Conservation (phyloP, 2,888 invertebrate species). For the Hermaeophaga mercurialis region DNA sequence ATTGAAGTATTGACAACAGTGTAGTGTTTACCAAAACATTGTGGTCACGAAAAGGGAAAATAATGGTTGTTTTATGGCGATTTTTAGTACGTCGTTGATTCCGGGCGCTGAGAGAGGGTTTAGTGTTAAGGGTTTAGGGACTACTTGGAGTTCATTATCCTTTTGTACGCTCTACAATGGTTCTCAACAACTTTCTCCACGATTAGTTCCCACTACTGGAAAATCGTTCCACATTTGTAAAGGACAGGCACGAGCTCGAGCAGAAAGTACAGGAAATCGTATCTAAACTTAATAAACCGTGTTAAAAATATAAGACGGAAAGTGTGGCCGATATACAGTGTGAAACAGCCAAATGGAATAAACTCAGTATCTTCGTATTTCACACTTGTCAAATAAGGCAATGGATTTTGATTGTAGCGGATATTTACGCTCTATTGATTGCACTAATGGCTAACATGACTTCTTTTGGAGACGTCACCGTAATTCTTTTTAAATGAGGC, state of each 20-base stretch:
- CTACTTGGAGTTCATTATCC: slow-evolving; percentile 43
- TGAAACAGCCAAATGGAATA: too few relatives aligned
- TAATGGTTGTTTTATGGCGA: slow-evolving; percentile 50
- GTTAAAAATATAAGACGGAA: too few relatives aligned
- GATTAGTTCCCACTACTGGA: slow-evolving; percentile 28
- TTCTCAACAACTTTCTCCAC: slow-evolving; percentile 28
- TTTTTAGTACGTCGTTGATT: slow-evolving; percentile 48
- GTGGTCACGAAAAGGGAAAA: slow-evolving; percentile 43
- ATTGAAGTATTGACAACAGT: background rate
- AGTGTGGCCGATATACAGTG: too few relatives aligned
- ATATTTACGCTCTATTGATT: too few relatives aligned
- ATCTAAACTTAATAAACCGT: too few relatives aligned
- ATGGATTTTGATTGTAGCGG: too few relatives aligned
- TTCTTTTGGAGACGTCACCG: too few relatives aligned
- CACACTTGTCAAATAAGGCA: too few relatives aligned
- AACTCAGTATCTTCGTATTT: too few relatives aligned
- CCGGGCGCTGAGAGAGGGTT: slow-evolving; percentile 42
- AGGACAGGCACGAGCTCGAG: background rate
- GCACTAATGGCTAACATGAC: too few relatives aligned
- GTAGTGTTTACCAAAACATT: slow-evolving; percentile 39
- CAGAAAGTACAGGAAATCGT: background rate
- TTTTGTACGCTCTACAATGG: slow-evolving; percentile 35
- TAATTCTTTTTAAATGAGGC: too few relatives aligned
- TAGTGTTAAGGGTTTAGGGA: slow-evolving; percentile 37
- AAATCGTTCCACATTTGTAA: slow-evolving; percentile 13